Evolutionary conservation across 2,888 invertebrate species (phyloP).

Genomic region (Drosophila quinaria): DNA sequence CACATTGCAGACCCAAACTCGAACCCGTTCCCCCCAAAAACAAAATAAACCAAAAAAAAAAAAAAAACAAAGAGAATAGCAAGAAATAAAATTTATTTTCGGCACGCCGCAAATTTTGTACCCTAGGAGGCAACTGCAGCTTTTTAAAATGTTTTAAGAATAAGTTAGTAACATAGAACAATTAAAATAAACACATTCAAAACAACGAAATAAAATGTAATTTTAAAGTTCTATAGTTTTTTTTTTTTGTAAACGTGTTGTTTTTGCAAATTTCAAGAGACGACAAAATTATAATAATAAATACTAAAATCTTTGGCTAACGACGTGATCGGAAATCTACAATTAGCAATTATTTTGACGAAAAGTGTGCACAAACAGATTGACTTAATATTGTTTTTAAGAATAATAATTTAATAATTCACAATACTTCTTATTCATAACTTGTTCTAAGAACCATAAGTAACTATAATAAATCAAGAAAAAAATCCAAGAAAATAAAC

Average conservation of each 20-base stretch:
- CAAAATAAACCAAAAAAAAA: not conserved
- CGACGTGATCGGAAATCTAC: too few species aligned
- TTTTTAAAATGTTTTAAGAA: not conserved
- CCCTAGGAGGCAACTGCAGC: not conserved
- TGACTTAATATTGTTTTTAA: not conserved
- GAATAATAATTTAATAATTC: not conserved
- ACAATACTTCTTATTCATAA: not conserved
- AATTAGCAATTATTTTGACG: not conserved
- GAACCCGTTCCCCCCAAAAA: not conserved
- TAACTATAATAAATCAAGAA: not conserved
- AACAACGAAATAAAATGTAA: too few species aligned
- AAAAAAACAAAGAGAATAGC: not conserved
- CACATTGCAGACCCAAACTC: slow-evolving; percentile 48
- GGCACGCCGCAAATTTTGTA: not conserved
- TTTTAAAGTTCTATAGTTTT: too few species aligned
- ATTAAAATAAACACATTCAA: too few species aligned
- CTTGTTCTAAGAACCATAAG: not conserved
- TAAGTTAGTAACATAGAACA: too few species aligned
- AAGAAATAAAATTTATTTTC: not conserved
- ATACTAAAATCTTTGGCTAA: too few species aligned
- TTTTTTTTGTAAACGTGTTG: too few species aligned
- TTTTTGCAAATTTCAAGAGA: not conserved
- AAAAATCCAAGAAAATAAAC: not conserved
- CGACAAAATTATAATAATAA: too few species aligned
- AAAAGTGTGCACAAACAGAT: not conserved